Percentiles rank a stretch among this genome's conserved stretches.
Conservation (phyloP, 2,113 vertebrate species). For the Terrapene triunguis region DNA sequence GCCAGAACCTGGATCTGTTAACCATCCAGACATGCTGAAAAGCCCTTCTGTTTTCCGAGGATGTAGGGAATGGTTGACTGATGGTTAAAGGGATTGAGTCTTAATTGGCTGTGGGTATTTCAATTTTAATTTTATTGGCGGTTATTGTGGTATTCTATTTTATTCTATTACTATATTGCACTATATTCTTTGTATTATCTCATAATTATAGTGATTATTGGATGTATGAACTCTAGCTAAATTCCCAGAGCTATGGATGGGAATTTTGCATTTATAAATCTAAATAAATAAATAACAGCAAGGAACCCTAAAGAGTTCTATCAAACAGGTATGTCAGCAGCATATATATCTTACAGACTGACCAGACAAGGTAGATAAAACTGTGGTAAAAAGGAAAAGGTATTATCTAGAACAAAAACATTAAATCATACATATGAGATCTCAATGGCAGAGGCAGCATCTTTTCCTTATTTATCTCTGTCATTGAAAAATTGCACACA, state of each 20-base stretch:
- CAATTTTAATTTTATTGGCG: not conserved
- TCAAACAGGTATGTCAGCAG: no score
- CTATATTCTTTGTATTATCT: not conserved
- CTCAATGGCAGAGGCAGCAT: not conserved
- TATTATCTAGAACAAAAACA: not conserved
- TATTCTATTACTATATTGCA: not conserved
- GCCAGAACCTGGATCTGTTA: not conserved
- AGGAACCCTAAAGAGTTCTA: no score
- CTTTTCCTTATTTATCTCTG: not conserved
- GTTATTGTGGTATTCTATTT: not conserved
- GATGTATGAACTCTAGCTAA: not conserved
- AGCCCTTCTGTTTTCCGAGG: not conserved
- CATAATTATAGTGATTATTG: not conserved
- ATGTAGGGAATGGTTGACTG: not conserved
- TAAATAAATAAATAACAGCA: not conserved
- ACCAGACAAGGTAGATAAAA: not conserved
- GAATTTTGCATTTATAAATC: not conserved
- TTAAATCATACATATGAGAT: not conserved
- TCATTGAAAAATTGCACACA: not conserved
- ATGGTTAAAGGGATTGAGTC: not conserved
- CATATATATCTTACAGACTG: not conserved
- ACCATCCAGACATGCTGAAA: not conserved
- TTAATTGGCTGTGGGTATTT: not conserved
- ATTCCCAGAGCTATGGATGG: not conserved
- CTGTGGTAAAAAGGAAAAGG: not conserved